Conservation (phyloP, 2,113 vertebrate species). For the Mus pahari region DNA sequence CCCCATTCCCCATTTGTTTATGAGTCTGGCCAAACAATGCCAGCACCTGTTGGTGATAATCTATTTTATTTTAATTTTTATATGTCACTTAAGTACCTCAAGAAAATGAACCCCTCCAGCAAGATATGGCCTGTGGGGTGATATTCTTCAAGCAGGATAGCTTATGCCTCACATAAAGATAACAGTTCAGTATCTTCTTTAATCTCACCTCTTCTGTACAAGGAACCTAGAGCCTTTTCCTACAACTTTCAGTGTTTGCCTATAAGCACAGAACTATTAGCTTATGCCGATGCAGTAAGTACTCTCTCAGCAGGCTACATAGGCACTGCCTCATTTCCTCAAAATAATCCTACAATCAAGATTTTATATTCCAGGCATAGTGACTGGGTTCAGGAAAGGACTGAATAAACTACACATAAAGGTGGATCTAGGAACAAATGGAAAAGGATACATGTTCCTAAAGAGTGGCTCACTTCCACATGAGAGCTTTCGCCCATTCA, state of each 20-base stretch:
- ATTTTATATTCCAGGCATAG: slow-evolving; percentile 6
- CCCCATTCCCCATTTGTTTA: not conserved
- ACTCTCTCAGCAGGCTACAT: not conserved
- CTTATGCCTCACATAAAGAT: not conserved
- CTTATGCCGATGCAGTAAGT: not conserved
- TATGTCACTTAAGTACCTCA: not conserved
- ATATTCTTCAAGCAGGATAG: not conserved
- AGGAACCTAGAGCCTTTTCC: not conserved
- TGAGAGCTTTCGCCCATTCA: not conserved
- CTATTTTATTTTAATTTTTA: not conserved
- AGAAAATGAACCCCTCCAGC: not conserved
- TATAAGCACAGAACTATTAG: not conserved
- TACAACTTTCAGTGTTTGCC: not conserved
- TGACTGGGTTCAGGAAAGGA: not conserved
- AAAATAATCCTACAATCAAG: not conserved
- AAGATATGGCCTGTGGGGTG: not conserved
- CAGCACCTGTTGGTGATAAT: not conserved
- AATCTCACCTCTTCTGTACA: not conserved
- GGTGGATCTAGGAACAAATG: not conserved
- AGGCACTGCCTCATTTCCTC: not conserved
- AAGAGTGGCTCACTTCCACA: not conserved
- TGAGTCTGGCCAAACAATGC: slow-evolving; percentile 2
- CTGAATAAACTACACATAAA: not conserved
- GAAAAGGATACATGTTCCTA: not conserved
- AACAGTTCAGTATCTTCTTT: not conserved